Base-by-base conservation (phyloP, 2,113 vertebrate species). In the Salvelinus alpinus region DNA sequence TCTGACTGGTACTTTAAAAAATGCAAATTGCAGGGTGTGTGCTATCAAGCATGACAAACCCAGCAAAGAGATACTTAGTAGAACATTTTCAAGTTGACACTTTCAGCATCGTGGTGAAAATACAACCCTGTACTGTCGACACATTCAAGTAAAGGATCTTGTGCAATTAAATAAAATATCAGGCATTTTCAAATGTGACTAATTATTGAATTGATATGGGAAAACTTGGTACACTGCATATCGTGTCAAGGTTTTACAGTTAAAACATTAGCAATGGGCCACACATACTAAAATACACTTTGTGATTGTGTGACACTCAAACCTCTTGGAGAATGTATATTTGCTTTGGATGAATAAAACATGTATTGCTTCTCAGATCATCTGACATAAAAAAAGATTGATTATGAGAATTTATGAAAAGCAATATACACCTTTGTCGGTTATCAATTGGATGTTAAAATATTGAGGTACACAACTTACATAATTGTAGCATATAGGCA, bases 1-100 rank as follows among this genome's bases (percentile, higher is more conserved):
- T 34, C 34, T 34, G 34, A 34, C 34, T 8, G 6, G 34, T 34
- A 34, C 6, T 34, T 7, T 1, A 92, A 90, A 92, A 95, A 95
- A 93, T 93, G 79, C 78, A 92, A 88, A 90, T 94, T 76, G 76
- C 65, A 76, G 85, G 83, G 80, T 81, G 82, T 87, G 92, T 86
- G 80, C 86, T 88, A 87, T 91, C 87, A 85, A 91, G 88, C 90
- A 70, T 85, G 75, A 79, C 83, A 88, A 77, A 84, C 79, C 88
- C 74, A 91, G 91, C 73, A 92, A 91, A 92, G 85, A 79, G 72
- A 80, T 89, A 81, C 84, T 85, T 88, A 69, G 87, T 74, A 86
- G 77, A 75, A 82, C 86, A 87, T 90, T 85, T 88, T 89, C 83
- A 90, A 83, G 77, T 87, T 86, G 87, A 87, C 84, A 85, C 80